Evolutionary conservation across 2,113 vertebrate species (phyloP).

Genomic region (Nipponia nippon): DNA sequence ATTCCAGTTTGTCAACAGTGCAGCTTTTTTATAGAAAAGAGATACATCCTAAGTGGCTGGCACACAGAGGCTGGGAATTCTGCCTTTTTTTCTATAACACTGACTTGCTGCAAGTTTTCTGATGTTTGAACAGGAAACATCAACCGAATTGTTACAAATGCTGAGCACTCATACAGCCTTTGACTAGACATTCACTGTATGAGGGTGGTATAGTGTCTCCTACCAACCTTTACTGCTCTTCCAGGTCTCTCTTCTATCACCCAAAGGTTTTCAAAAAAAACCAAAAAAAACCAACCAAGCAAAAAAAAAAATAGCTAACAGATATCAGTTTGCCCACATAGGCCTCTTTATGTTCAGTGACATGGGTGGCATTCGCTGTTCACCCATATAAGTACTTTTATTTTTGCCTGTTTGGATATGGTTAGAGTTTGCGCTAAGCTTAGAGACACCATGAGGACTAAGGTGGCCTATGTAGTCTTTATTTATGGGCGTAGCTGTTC

Average conservation of each 20-base stretch:
- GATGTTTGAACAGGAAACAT: neutral
- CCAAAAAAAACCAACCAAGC: too few species aligned
- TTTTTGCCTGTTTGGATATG: neutral
- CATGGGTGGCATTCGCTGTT: neutral
- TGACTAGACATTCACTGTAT: neutral
- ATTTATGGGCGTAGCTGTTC: neutral
- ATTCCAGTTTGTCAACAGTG: neutral
- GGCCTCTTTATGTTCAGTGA: neutral
- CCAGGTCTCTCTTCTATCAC: neutral
- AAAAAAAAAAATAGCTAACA: neutral
- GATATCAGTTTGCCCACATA: fast-evolving
- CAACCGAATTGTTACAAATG: neutral
- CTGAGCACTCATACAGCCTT: neutral
- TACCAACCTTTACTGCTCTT: neutral
- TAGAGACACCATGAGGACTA: neutral
- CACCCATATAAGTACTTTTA: fast-evolving
- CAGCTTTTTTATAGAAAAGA: neutral
- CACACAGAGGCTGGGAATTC: neutral
- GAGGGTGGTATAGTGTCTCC: neutral
- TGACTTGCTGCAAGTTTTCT: neutral
- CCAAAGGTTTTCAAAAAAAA: neutral
- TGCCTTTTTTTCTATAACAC: neutral
- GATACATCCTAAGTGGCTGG: neutral
- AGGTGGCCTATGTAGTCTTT: neutral
- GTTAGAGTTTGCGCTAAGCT: neutral